phyloP scores from a whole-genome alignment of 2,888 invertebrate genomes.

The Xestoiulus laeticollis region DNA sequence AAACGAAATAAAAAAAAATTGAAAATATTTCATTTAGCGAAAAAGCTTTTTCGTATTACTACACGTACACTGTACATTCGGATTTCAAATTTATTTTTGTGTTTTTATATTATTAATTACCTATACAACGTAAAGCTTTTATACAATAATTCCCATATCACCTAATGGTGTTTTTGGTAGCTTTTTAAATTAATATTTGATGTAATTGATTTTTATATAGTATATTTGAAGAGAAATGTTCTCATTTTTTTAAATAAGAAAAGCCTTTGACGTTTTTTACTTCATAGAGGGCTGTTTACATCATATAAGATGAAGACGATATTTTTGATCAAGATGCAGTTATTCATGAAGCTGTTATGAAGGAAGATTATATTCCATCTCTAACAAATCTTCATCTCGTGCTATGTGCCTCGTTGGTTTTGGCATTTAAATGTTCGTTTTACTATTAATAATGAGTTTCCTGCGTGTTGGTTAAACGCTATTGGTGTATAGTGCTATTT shows the following conservation, averaged over 20 bases:
- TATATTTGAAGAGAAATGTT: background rate
- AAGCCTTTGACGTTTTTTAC: background rate
- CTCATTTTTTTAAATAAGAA: background rate
- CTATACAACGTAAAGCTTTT: background rate
- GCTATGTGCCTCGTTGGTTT: background rate
- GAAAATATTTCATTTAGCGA: background rate
- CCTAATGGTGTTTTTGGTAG: background rate
- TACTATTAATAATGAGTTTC: conserved; percentile 4
- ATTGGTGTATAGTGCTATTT: background rate
- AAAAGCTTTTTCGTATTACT: background rate
- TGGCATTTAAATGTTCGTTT: background rate
- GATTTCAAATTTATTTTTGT: background rate
- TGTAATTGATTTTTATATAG: background rate
- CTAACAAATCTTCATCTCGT: background rate
- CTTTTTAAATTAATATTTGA: background rate
- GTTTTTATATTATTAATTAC: background rate
- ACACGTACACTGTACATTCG: background rate
- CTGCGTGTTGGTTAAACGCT: background rate
- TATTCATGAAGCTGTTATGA: background rate
- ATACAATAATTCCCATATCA: background rate
- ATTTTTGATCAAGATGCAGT: background rate
- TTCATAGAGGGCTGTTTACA: background rate
- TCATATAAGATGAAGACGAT: background rate
- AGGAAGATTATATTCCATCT: background rate
- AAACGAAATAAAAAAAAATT: background rate